Evolutionary conservation across 2,888 invertebrate genomes (phyloP).

Genomic region (Crocallis elinguaria): DNA sequence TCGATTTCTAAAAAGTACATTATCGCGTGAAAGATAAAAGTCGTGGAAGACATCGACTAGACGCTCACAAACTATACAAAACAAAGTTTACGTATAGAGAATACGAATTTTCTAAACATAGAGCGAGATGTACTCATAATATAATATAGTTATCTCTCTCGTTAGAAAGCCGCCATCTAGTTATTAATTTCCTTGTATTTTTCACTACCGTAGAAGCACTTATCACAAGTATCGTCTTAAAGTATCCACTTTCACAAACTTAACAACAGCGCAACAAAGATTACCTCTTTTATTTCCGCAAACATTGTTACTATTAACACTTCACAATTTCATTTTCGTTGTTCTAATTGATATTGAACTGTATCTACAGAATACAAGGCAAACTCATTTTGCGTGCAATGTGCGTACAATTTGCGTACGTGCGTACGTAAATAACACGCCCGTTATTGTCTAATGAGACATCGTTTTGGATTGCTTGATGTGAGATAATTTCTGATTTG

Average conservation of each 20-base stretch:
- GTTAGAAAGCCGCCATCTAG: conserved; percentile 1
- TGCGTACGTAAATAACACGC: background rate
- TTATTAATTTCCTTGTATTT: background rate
- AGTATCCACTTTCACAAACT: conserved; percentile 11
- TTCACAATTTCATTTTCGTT: conserved; percentile 17
- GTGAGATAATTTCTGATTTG: background rate
- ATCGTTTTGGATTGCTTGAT: background rate
- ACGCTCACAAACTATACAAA: conserved; percentile 33
- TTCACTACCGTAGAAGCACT: conserved; percentile 14
- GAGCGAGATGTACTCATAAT: conserved; percentile 15
- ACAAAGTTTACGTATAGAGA: conserved; percentile 4
- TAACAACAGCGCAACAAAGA: conserved; percentile 18
- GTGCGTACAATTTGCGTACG: background rate
- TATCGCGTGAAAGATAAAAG: conserved; percentile 33
- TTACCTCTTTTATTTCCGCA: conserved; percentile 1
- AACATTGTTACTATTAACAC: conserved; percentile 14
- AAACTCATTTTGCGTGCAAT: background rate
- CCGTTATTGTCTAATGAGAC: background rate
- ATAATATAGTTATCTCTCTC: conserved; percentile 14
- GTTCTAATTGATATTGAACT: conserved; percentile 20
- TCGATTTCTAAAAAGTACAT: conserved; percentile 19
- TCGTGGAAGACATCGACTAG: conserved; percentile 62
- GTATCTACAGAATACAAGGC: background rate
- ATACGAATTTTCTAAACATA: conserved; percentile 18
- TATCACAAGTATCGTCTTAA: conserved; percentile 15